Evolutionary conservation across 1,140 invertebrate species (phyloP), one percentile per base, ranked within the genome.

Genomic region (Callitettix versicolor): DNA sequence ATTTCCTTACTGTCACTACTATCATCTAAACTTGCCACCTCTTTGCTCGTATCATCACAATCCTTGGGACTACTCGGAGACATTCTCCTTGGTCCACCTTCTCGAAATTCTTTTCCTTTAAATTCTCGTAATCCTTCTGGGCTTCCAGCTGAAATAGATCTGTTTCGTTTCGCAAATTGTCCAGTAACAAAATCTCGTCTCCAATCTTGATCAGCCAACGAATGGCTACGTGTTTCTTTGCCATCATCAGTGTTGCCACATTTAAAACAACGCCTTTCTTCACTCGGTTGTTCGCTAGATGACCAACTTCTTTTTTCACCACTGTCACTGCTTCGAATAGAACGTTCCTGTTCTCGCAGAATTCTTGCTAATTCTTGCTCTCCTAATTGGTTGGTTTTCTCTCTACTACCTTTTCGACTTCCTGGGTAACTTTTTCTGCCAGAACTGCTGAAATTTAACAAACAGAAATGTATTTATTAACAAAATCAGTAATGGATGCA

Each of bases 391-490:
- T 70, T 68, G 14, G 61, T 66, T 48, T 66, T 73, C 55, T 79
- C 78, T 1, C 76, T 65, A 40, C 77, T 79, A 9, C 78, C 78
- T 62, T 80, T 80, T 3, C 78, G 62, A 24, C 76, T 79, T 3
- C 77, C 77, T 0, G 78, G 76, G 64, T 78, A 77, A 61, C 78
- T 79, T 62, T 77, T 79, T 0, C 78, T 64, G 1, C 77, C 78
- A 14, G 66, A 64, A 18, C 66, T 64, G 9, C 60, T 50, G 55
- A 40, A 50, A 52, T 22, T n/a, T 12, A 24, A 38, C 7, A 38
- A 17, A 49, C 6, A 38, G 12, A 18, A 15, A 15, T 3, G 15
- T 14, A 41, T 15, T 34, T 9, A 21, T 47, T 15, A 46, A n/a
- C 6, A 43, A 9, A 43, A 43, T 9, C 15, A 15, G 6, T 7